phyloP scores from a whole-genome alignment of 2,113 vertebrate species.

The Hipposideros armiger region DNA sequence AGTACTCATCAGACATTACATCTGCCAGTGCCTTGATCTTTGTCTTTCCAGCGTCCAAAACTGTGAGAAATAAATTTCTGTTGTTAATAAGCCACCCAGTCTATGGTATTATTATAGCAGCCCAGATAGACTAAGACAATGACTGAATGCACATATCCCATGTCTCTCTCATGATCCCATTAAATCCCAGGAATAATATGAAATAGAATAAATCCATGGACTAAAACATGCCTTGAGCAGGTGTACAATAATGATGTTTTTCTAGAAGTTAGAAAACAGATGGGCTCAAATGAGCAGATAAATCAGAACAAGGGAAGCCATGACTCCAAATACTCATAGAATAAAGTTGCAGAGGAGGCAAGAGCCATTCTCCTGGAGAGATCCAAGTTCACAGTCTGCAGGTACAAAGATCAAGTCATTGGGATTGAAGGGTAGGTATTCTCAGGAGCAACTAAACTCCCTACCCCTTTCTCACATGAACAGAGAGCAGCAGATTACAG shows the following conservation, averaged over 20 bases:
- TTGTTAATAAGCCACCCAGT: background rate
- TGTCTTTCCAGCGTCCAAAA: background rate
- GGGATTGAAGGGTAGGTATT: background rate
- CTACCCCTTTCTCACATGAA: background rate
- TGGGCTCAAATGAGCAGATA: background rate
- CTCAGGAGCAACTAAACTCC: background rate
- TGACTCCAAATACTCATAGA: background rate
- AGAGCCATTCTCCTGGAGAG: background rate
- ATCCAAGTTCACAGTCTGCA: background rate
- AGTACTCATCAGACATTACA: background rate
- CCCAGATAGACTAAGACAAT: background rate
- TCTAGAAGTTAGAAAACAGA: background rate
- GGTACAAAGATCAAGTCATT: background rate
- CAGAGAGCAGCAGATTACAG: background rate
- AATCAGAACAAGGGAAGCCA: background rate
- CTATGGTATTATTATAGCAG: background rate
- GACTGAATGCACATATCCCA: background rate
- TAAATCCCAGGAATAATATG: background rate
- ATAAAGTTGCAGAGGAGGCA: background rate
- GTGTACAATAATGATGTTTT: background rate
- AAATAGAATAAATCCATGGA: background rate
- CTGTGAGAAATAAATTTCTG: background rate
- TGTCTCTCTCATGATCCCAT: background rate
- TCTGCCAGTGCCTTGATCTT: background rate
- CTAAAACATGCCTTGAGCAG: background rate